Evolutionary conservation across 2,888 invertebrate genomes (phyloP), one percentile per base, ranked within the genome.

Genomic region (Sturmia bella): DNA sequence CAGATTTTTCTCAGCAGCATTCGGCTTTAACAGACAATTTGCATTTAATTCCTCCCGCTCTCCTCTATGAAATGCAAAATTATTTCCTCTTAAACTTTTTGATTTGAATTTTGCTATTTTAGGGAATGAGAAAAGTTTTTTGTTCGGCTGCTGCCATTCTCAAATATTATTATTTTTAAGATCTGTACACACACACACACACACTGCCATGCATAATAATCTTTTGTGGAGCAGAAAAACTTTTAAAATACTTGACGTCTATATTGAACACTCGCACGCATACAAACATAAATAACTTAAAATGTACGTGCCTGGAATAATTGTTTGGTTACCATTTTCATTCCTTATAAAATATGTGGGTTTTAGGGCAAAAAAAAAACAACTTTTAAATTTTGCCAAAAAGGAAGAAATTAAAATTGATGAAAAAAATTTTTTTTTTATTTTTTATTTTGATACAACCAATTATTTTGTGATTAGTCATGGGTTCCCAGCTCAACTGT

Each of bases 221-320:
- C 6, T 27, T 27, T 27, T 27, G 3, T 27, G 3, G 3, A 4
- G 3, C 13, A 50, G 39, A 52, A 27, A 19, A 5, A 17, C 32
- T 54, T 56, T 48, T 59, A 43, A 76, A 69, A 54, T 24, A 54
- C 61, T 61, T 52, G 68, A 45, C 68, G 61, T 61, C 68, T 76
- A 68, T 37, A 19, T 45, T 76, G 45, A 56, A 63, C 56, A 68
- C 63, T 54, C 56, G 19, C 39, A 39, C 39, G 3, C 12, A 12
- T 3, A 9, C 39, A 39, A 11, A 43, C 43, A 43, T 56, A 61
- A 61, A 32, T 52, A 59, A 54, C 27, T 45, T 37, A n/a, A 50
- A 50, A 19, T 37, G 50, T 48, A 70, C 75, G 80, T 80, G 80
- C 37, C 59, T 70, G 37, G 57, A 70, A 80, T 80, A 4, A 24